Conservation (phyloP, 2,113 vertebrate species). For the Clarias magur region DNA sequence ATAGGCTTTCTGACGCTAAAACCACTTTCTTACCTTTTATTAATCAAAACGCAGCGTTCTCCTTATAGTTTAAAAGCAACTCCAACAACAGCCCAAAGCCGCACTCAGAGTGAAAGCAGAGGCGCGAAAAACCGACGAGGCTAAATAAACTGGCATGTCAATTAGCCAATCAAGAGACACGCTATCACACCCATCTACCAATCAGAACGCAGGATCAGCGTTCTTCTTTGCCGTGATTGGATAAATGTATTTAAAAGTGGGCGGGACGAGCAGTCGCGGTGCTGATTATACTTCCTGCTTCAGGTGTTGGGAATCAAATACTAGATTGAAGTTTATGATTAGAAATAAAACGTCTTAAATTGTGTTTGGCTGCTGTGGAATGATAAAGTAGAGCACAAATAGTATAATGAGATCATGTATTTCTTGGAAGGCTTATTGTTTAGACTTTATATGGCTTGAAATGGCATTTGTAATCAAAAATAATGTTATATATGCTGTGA, state of each 20-base stretch:
- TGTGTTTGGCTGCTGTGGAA: neutral
- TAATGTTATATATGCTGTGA: neutral
- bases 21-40: neutral
- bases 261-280: neutral
- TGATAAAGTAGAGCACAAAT: neutral
- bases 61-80: neutral
- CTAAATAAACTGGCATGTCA: conserved; percentile 40
- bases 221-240: neutral
- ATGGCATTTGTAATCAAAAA: neutral
- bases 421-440: neutral
- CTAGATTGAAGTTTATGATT: no score
- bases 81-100: neutral
- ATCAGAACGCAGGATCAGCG: neutral
- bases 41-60: neutral
- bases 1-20: neutral
- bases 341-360: neutral
- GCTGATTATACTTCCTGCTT: neutral
- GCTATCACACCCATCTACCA: neutral
- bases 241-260: neutral
- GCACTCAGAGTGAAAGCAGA: neutral
- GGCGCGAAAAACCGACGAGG: neutral
- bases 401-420: neutral
- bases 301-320: neutral
- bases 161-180: conserved; percentile 26
- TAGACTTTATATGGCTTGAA: neutral